Evolutionary conservation across 2,888 invertebrate genomes (phyloP).

Genomic region (Nomada ferruginata): DNA sequence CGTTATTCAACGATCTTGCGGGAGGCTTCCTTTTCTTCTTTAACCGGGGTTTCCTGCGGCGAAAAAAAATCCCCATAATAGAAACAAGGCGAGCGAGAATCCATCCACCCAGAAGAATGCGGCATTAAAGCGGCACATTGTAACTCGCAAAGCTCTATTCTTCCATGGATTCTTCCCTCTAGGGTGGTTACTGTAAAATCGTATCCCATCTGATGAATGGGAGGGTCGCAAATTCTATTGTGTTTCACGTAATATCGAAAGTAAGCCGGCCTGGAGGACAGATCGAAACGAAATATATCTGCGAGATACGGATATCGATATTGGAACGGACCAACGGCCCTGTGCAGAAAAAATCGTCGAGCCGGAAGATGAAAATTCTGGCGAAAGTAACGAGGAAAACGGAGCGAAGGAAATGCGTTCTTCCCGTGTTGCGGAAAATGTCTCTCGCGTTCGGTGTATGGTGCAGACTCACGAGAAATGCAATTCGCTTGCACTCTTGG

Average conservation of each 20-base stretch:
- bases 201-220: background rate
- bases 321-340: background rate
- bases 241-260: slow-evolving; percentile 1
- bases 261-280: background rate
- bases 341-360: background rate
- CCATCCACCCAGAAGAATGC: background rate
- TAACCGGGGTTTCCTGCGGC: background rate
- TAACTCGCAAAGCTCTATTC: background rate
- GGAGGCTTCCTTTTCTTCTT: background rate
- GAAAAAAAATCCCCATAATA: background rate
- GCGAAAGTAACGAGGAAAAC: background rate
- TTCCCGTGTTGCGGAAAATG: slow-evolving; percentile 15
- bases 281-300: background rate
- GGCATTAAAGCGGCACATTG: background rate
- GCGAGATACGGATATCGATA: background rate
- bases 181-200: background rate
- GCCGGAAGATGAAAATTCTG: background rate
- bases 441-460: background rate
- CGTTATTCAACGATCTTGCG: background rate
- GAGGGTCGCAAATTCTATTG: background rate
- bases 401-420: too few species aligned
- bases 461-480: background rate
- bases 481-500: slow-evolving; percentile 13
- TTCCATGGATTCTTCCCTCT: background rate
- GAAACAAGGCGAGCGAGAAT: background rate